Conservation (phyloP, 2,797 vertebrate genomes). For the Thunnus albacares region DNA sequence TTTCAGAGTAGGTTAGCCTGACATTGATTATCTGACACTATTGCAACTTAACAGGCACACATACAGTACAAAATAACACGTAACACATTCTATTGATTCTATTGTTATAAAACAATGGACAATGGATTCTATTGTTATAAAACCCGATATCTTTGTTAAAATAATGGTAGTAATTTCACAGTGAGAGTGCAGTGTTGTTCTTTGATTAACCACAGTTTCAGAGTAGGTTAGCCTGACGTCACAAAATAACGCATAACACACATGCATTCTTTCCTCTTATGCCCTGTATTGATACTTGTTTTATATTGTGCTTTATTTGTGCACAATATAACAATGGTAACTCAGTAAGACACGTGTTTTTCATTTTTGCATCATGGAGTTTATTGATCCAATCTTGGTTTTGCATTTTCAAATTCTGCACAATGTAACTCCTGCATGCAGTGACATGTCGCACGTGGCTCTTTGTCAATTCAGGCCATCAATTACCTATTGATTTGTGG, state of each 20-base stretch:
- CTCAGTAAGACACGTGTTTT: background rate
- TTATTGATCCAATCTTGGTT: slow-evolving; percentile 5
- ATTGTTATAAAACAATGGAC: too few relatives aligned
- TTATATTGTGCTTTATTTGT: background rate
- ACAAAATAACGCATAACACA: too few relatives aligned
- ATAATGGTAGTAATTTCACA: background rate
- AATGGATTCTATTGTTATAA: background rate
- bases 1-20: background rate
- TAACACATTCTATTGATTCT: background rate
- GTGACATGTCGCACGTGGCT: background rate
- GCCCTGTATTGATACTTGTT: background rate
- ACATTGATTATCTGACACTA: background rate
- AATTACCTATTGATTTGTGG: slow-evolving; percentile 19
- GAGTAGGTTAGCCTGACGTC: background rate
- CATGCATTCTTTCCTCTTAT: background rate
- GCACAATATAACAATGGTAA: background rate
- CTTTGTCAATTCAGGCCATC: background rate
- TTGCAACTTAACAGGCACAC: background rate
- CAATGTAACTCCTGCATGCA: background rate
- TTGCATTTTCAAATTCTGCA: slow-evolving; percentile 17
- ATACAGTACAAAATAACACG: background rate
- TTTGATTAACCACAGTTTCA: background rate
- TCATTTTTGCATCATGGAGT: background rate
- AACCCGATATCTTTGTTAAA: background rate
- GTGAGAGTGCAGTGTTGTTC: background rate